Percentiles rank a stretch among this genome's conserved stretches.
phyloP scores from a whole-genome alignment of 2,113 vertebrate genomes.

The Rhadina sibilatrix region DNA sequence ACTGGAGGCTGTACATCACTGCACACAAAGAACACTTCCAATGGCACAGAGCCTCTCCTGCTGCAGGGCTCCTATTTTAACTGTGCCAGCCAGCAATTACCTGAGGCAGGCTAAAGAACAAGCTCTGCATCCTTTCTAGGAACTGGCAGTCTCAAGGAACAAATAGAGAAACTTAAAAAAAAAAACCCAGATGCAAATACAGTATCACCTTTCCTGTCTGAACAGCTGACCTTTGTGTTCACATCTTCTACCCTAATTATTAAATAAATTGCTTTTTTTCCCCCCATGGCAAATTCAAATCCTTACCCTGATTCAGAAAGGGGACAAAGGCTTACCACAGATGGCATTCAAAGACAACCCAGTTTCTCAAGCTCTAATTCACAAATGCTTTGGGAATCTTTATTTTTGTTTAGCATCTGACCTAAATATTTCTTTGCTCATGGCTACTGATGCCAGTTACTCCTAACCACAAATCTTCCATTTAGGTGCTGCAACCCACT shows the following conservation, averaged over 20 bases:
- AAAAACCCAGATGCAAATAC: background rate
- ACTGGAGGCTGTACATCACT: background rate
- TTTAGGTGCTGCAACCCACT: background rate
- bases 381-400: background rate
- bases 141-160: background rate
- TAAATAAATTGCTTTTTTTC: background rate
- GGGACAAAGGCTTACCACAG: background rate
- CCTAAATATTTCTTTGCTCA: background rate
- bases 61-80: background rate
- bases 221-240: background rate
- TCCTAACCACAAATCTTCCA: background rate
- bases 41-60: background rate
- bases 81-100: conserved; percentile 2
- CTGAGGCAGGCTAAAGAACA: background rate
- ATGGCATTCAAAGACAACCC: background rate
- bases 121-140: background rate
- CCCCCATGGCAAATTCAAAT: background rate
- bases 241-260: background rate
- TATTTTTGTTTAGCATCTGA: background rate
- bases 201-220: background rate
- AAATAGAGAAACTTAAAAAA: background rate
- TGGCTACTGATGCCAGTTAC: background rate
- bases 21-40: background rate
- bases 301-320: background rate
- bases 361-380: background rate